phyloP scores from a whole-genome alignment of 2,888 invertebrate genomes.

The Pristionchus exspectatus region DNA sequence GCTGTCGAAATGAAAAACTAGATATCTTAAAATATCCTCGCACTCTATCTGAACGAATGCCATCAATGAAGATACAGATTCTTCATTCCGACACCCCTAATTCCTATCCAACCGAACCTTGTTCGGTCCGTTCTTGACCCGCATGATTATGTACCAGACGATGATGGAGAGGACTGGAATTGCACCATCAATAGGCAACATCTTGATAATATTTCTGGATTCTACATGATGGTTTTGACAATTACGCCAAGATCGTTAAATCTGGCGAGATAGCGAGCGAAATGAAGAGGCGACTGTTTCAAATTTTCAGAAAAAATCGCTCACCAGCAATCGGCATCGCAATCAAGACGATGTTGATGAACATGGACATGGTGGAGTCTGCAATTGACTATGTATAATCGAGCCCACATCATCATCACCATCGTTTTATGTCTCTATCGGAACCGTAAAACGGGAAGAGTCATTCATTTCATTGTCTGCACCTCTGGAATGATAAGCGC shows the following conservation, averaged over 20 bases:
- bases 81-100: too few relatives aligned
- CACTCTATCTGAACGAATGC: too few relatives aligned
- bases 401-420: too few relatives aligned
- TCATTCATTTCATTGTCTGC: too few relatives aligned
- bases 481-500: too few relatives aligned
- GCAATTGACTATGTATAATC: not conserved
- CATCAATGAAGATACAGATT: too few relatives aligned
- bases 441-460: too few relatives aligned
- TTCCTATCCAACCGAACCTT: not conserved
- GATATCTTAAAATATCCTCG: too few relatives aligned
- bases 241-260: too few relatives aligned
- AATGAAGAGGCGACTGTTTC: not conserved
- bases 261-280: not conserved
- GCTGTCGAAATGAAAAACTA: too few relatives aligned
- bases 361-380: not conserved
- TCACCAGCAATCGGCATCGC: not conserved
- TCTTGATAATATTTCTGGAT: not conserved
- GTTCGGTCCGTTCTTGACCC: not conserved
- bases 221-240: too few relatives aligned
- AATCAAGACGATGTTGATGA: not conserved
- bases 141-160: not conserved
- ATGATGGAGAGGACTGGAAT: slow-evolving; percentile 28
- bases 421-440: too few relatives aligned
- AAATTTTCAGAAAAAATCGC: not conserved
- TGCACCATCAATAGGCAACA: not conserved